Evolutionary conservation across 2,888 invertebrate genomes (phyloP).

Genomic region (Drosophila emarginata): DNA sequence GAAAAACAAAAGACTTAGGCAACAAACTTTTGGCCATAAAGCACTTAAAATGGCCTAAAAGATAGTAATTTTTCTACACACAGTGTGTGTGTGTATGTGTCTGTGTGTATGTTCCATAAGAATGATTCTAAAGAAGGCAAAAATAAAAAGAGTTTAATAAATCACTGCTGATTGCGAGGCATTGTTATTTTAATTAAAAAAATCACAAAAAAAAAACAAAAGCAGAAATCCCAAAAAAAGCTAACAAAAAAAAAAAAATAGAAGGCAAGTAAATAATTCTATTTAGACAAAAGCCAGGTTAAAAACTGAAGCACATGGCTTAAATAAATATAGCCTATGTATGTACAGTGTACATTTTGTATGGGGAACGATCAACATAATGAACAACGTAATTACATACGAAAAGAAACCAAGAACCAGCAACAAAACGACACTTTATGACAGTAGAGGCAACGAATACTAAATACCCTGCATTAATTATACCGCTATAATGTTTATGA

Average conservation of each 20-base stretch:
- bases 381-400: constrained; percentile 48
- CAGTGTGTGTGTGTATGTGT: background rate
- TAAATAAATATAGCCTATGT: constrained; percentile 67
- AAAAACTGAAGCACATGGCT: constrained; percentile 63
- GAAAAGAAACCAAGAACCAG: constrained; percentile 24
- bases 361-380: constrained; percentile 48
- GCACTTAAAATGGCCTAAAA: constrained; percentile 20
- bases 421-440: background rate
- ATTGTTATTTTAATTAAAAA: constrained; percentile 72
- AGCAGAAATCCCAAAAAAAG: constrained; percentile 18
- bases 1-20: constrained; percentile 68
- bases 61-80: background rate
- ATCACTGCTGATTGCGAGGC: constrained; percentile 67
- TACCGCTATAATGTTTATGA: no score
- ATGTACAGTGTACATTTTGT: constrained; percentile 49
- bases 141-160: constrained; percentile 52
- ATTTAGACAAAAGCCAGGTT: constrained; percentile 37
- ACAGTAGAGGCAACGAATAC: background rate
- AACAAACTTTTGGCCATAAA: constrained; percentile 41
- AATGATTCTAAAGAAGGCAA: constrained; percentile 5
- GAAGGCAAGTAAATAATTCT: constrained; percentile 27
- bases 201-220: constrained; percentile 30
- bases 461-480: background rate
- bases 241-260: constrained; percentile 3
- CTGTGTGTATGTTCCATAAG: background rate